phyloP scores from a whole-genome alignment of 1,140 invertebrate species.

The Drosophila ogumai region DNA sequence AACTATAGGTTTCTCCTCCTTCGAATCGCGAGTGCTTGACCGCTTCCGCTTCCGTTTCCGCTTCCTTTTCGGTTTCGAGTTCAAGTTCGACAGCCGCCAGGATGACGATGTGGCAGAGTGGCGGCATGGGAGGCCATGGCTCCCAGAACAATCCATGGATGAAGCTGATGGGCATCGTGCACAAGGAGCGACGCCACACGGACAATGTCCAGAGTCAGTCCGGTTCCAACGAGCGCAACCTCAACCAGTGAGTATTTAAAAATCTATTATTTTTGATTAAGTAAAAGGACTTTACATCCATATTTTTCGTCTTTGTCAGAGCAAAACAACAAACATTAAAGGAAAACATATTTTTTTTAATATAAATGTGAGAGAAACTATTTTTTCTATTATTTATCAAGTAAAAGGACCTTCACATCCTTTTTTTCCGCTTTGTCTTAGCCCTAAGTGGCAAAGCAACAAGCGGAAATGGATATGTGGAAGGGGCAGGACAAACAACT shows the following conservation, averaged over 20 bases:
- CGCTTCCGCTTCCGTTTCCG: neutral
- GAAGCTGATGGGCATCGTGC: slow-evolving; percentile 92
- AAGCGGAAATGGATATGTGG: slow-evolving; percentile 4
- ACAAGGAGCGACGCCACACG: slow-evolving; percentile 89
- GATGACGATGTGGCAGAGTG: slow-evolving; percentile 91
- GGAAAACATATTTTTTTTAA: no score
- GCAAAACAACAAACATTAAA: no score
- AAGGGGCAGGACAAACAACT: slow-evolving; percentile 3
- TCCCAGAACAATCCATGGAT: slow-evolving; percentile 93
- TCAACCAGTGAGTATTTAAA: slow-evolving; percentile 87
- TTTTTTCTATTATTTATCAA: no score
- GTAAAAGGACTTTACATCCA: no score
- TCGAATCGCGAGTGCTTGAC: slow-evolving; percentile 31
- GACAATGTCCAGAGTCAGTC: slow-evolving; percentile 86
- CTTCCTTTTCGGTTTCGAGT: slow-evolving; percentile 5
- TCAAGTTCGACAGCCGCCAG: slow-evolving; percentile 64
- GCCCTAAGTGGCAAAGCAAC: neutral
- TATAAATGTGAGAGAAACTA: no score
- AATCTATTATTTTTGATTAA: no score
- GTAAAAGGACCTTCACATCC: neutral
- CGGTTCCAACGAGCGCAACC: slow-evolving; percentile 87
- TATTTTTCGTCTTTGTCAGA: no score
- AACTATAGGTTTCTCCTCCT: slow-evolving; percentile 23
- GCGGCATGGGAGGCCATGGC: slow-evolving; percentile 88
- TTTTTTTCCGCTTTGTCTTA: neutral